Evolutionary conservation across 2,797 vertebrate species (phyloP), one percentile per base, ranked within the genome.

Genomic region (Phalanger gymnotis): DNA sequence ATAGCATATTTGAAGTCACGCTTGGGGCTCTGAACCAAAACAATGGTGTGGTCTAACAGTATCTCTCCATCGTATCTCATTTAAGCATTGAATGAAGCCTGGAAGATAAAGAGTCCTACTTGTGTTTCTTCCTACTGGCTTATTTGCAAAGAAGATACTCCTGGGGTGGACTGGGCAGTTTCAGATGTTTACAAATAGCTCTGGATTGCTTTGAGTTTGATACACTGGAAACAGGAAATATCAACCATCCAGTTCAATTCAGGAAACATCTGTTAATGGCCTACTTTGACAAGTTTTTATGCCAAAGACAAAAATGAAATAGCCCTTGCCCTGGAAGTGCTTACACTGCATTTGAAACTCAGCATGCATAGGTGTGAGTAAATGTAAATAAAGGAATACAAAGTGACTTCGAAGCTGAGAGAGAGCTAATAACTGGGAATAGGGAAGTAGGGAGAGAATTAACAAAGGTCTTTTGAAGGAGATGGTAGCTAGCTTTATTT

Each of bases 1-100:
- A 97, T 97, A 97, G 31, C 94, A 90, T 91, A 97, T 96, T 96
- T 98, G 98, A 98, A 98, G 95, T 96, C 95, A 96, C 93, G 93
- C 51, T 52, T 91, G 97, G 89, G 57, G 66, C 95, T 98, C 73
- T 95, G 94, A 96, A 95, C 96, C 95, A 96, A 92, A 87, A 94
- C 12, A 91, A 25, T 92, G 22, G 94, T 92, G 40, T 51, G 25
- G 25, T 87, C 40, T 87, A 10, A 87, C 4, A 27, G 40, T 87
- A 87, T 27, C 73, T 51, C n/a, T n/a, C 54, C n/a, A n/a, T 87
- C 40, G 0, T 10, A 47, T 28, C 22, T 87, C 73, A 51, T 87
- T 87, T 87, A 27, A 87, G 40, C 40, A 87, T 51, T 87, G 9
- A 87, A 25, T 27, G 73, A 87, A 51, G 27, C 73, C 73, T 87